Percentiles rank a stretch among this genome's conserved stretches.
Conservation (phyloP, 2,888 invertebrate species). For the Ormyrus rosae region DNA sequence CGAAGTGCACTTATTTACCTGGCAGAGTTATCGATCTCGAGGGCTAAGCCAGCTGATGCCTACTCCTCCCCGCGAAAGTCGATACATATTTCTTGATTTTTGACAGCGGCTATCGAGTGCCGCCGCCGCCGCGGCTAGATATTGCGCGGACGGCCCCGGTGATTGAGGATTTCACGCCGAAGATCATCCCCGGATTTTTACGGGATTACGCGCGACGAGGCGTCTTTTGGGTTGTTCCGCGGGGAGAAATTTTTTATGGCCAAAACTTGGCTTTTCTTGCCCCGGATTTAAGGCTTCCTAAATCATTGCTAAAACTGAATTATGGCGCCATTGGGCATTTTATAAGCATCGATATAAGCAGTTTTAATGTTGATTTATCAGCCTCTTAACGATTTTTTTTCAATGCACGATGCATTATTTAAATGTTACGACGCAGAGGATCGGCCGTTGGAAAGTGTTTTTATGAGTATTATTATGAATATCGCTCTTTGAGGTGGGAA, state of each 20-base stretch:
- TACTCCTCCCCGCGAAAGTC: too few relatives aligned
- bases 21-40: conserved; percentile 18
- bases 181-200: background rate
- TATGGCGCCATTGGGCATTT: conserved; percentile 9
- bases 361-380: too few relatives aligned
- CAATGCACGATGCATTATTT: too few relatives aligned
- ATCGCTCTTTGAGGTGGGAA: too few relatives aligned
- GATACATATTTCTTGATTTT: too few relatives aligned
- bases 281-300: background rate
- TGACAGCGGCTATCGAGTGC: too few relatives aligned
- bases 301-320: conserved; percentile 32
- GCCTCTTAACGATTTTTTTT: too few relatives aligned
- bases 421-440: too few relatives aligned
- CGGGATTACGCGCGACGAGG: conserved; percentile 14
- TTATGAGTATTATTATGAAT: too few relatives aligned
- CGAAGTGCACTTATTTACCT: conserved; percentile 9
- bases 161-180: background rate
- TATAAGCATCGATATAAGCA: too few relatives aligned
- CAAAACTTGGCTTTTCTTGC: conserved; percentile 15
- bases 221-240: background rate
- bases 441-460: too few relatives aligned
- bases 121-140: too few relatives aligned
- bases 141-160: background rate
- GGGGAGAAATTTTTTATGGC: background rate
- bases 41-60: background rate